Conservation (phyloP, 2,797 vertebrate genomes). For the Fistularia commersonii region DNA sequence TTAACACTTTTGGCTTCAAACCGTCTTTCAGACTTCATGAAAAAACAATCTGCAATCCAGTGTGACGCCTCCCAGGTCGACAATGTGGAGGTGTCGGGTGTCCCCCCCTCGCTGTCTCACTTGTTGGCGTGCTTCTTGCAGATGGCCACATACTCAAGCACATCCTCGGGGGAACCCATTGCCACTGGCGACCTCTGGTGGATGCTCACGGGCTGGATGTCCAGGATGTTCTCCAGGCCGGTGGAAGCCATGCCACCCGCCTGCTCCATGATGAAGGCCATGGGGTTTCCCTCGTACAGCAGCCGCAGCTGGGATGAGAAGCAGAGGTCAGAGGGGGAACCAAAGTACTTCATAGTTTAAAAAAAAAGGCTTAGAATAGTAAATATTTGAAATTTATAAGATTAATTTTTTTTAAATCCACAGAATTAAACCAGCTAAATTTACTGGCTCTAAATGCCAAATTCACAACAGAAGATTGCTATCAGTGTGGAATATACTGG, state of each 20-base stretch:
- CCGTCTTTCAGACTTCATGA: no score
- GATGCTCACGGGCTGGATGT: constrained; percentile 85
- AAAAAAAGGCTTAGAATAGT: no score
- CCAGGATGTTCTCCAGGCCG: constrained; percentile 81
- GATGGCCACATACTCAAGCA: constrained; percentile 85
- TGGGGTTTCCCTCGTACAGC: constrained; percentile 93
- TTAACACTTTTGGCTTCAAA: no score
- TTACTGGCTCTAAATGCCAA: no score
- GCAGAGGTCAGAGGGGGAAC: not conserved
- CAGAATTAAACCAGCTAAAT: no score
- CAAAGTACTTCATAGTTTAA: not conserved
- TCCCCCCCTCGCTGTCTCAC: constrained; percentile 10
- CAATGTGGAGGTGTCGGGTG: constrained; percentile 6
- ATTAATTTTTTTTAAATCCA: no score
- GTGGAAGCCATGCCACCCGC: constrained; percentile 92
- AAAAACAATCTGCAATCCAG: not conserved
- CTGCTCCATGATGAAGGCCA: constrained; percentile 94
- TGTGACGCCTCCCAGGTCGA: not conserved
- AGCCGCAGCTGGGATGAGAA: constrained; percentile 81
- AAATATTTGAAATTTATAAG: no score
- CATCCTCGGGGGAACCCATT: constrained; percentile 88
- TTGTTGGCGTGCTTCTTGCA: constrained; percentile 79
- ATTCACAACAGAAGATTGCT: no score
- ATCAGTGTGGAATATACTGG: no score
- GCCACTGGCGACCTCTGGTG: constrained; percentile 87